Base-by-base conservation (phyloP, 2,888 invertebrate species). In the Stenchaetothrips biformis region DNA sequence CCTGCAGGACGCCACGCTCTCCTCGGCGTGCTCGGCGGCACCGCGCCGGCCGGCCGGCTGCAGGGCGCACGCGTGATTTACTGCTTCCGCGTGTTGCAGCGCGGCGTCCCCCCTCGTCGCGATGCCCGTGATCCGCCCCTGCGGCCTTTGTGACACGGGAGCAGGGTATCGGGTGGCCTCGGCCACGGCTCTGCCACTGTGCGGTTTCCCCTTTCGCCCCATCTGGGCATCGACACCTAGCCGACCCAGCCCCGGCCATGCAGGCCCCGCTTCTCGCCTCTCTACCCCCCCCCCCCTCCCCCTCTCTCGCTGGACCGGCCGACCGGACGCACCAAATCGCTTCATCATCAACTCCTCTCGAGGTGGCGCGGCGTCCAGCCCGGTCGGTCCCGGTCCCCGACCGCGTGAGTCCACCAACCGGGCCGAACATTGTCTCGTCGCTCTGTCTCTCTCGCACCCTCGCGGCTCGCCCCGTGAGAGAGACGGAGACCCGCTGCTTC, bases 291-390 rank as follows among this genome's bases (percentile, higher is more conserved):
- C 78, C 59, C 49, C 18, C 16, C 18, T 27, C n/a, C 6, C n/a
- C 6, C 48, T 48, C 16, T n/a, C 49, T 7, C 25, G 13, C 47
- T 79, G 37, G 37, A 37, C 37, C 37, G 37, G 37, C 67, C 21
- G 67, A 67, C 67, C 67, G 67, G 67, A 67, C 67, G 67, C 21
- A 67, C 67, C 67, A 18, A 67, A 67, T 67, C 67, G 67, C 67
- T 67, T 67, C 21, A 67, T 67, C 67, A 67, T 67, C n/a, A 67
- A 21, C 53, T 53, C 53, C 53, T 53, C 53, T 8, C 16, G 16
- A 18, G 16, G 18, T 13, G 53, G 53, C 53, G 13, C 53, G 53
- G 37, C 37, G 37, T 37, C 53, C 16, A 7, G 53, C 53, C 13
- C 2, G 53, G 13, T 13, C 53, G 16, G 0, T 13, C 53, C 53